These are phyloP conservation scores for Coecobrya sp. DNA, from an alignment of 2,888 invertebrate genomes.

Conservation along the genomic window DNA sequence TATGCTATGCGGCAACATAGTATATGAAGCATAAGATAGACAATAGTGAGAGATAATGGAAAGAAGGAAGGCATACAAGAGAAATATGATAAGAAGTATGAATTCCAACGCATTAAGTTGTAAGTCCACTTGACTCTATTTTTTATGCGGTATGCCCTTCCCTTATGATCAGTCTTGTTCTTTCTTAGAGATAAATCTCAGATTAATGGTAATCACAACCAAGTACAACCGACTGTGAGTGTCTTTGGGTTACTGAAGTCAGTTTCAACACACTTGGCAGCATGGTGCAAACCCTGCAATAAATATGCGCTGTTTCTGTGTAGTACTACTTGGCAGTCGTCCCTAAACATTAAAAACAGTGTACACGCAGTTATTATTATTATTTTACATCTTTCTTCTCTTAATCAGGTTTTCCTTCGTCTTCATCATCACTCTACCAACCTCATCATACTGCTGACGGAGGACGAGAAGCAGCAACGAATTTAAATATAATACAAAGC, in stretches of 20 bases:
- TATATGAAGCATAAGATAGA: not conserved
- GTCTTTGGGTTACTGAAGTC: slow-evolving; percentile 69
- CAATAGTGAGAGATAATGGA: slow-evolving; percentile 34
- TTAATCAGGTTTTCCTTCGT: slow-evolving; percentile 70
- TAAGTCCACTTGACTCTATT: slow-evolving; percentile 22
- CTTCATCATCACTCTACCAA: not conserved
- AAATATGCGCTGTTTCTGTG: not conserved
- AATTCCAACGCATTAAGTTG: not conserved
- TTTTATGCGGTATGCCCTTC: slow-evolving; percentile 61
- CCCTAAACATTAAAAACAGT: slow-evolving; percentile 57
- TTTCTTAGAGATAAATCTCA: slow-evolving; percentile 43
- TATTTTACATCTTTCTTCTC: slow-evolving; percentile 33
- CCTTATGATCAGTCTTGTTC: slow-evolving; percentile 20
- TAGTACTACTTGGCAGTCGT: slow-evolving; percentile 67
- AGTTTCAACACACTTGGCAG: slow-evolving; percentile 71
- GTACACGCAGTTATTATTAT: slow-evolving; percentile 40
- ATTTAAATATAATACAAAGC: slow-evolving; percentile 26
- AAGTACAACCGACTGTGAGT: slow-evolving; percentile 12
- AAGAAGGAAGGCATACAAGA: slow-evolving; percentile 22
- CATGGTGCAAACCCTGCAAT: slow-evolving; percentile 19
- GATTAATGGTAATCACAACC: slow-evolving; percentile 49
- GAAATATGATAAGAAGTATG: not conserved
- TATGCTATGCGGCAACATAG: not conserved
- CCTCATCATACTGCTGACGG: not conserved
- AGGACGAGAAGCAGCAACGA: not conserved